phyloP scores from a whole-genome alignment of 2,797 vertebrate genomes.

The Chiloscyllium punctatum region DNA sequence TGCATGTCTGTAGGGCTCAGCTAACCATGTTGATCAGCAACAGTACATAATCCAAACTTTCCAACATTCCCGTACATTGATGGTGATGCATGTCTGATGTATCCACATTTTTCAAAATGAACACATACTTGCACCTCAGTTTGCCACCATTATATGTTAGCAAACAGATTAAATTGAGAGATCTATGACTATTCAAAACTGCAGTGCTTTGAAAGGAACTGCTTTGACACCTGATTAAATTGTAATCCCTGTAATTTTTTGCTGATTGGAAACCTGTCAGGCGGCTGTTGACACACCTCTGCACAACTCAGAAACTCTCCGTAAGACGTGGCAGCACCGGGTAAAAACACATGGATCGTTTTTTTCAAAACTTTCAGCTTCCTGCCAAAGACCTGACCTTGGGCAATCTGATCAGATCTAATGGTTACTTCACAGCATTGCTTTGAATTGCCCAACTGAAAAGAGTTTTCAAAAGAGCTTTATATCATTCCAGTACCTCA shows the following conservation, averaged over 20 bases:
- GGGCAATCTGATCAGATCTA: neutral
- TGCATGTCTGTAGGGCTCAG: neutral
- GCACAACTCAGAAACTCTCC: neutral
- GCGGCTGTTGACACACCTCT: neutral
- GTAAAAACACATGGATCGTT: neutral
- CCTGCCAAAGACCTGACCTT: constrained; percentile 20
- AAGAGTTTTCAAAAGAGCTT: neutral
- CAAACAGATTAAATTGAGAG: neutral
- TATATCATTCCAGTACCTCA: neutral
- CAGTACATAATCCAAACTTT: neutral
- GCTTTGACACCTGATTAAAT: neutral
- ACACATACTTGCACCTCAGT: neutral
- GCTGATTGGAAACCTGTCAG: neutral
- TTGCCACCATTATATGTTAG: neutral
- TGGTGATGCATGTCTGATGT: neutral
- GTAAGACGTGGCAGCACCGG: constrained; percentile 3
- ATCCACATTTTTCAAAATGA: neutral
- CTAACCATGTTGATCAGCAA: too few relatives aligned
- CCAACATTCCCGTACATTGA: neutral
- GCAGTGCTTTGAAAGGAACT: neutral
- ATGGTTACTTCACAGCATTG: neutral
- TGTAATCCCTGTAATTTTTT: neutral
- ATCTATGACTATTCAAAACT: neutral
- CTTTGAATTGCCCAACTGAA: neutral
- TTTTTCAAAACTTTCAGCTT: neutral